These are phyloP conservation scores for Cassiopea xamachana DNA, from an alignment of 30 jellyfish, hydroid and myxozoan species.

Conservation along the genomic window DNA sequence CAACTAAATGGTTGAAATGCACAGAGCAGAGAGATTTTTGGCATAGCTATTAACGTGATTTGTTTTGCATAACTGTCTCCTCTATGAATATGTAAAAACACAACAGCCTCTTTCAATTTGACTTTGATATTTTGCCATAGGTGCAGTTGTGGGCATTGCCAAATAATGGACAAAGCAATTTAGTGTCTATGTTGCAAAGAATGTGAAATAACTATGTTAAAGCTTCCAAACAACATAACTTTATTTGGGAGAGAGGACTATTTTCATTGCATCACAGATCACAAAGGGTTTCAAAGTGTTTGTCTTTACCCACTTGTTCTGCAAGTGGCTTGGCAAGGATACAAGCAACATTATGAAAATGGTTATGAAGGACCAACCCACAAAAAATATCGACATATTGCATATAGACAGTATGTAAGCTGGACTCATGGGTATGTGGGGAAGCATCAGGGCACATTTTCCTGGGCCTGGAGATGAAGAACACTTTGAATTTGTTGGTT, in stretches of 20 bases:
- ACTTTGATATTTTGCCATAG: slow-evolving; percentile 33
- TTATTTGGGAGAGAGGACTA: slow-evolving; percentile 35
- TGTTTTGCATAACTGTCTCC: slow-evolving; percentile 20
- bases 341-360: slow-evolving; percentile 39
- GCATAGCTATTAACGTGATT: slow-evolving; percentile 7
- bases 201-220: slow-evolving; percentile 27
- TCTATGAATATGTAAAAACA: neutral
- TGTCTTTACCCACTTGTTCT: slow-evolving; percentile 26
- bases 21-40: slow-evolving; percentile 40
- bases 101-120: slow-evolving; percentile 28
- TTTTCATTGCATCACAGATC: slow-evolving; percentile 49
- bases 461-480: slow-evolving; percentile 45
- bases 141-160: slow-evolving; percentile 60
- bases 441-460: slow-evolving; percentile 37
- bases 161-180: slow-evolving; percentile 13
- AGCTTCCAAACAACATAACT: slow-evolving; percentile 39
- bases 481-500: neutral
- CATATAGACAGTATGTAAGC: slow-evolving; percentile 36
- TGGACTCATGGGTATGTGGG: slow-evolving; percentile 51
- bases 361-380: slow-evolving; percentile 49
- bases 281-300: slow-evolving; percentile 40
- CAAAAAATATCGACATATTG: slow-evolving; percentile 26
- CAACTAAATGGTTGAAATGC: slow-evolving; percentile 31
- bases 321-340: slow-evolving; percentile 49
- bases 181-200: slow-evolving; percentile 40